Base-by-base conservation (phyloP, 23 tunicate species). In the Clavelina lepadiformis region DNA sequence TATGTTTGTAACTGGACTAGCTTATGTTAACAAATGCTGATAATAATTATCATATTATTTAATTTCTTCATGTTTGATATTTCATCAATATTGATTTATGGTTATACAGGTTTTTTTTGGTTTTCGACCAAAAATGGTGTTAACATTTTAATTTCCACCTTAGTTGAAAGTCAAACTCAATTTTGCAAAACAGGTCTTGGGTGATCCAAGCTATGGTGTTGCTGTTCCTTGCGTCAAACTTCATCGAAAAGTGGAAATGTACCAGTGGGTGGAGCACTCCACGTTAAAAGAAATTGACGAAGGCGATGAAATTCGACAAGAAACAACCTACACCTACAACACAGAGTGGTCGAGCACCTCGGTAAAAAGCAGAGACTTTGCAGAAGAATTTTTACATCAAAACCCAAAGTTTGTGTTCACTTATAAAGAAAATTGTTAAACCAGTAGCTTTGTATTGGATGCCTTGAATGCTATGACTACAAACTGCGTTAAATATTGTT, bases 211-310 rank as follows among this genome's bases (percentile, higher is more conserved):
- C 3, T 72, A 59, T 63, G 59, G 34, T 20, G 27, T 81, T 2
- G 54, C 32, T 34, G 20, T 72, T 18, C 71, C 69, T 5, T 84
- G 93, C 35, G 93, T 76, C 20, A 69, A 76, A 11, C 45, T 84
- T 38, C 55, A 41, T 1, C 72, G 93, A 18, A 63, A 58, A 26
- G 82, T 84, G 33, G 93, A 84, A 55, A 76, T 84, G 78, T 84
- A 68, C 46, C 93, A 84, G 35, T 84, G 93, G 93, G 78, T 84
- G 38, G 93, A 84, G 63, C 74, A 84, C 32, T 65, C 93, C 2
- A 65, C 69, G 25, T 63, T 58, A 2, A 61, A 51, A 44, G 93
- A 84, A 51, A 13, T 30, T 21, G 72, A 75, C 33, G 92, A 72
- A 32, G 75, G 82, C 2, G 75, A 84, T 51, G 47, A 68, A 55